Percentiles rank a stretch among this genome's conserved stretches.
These are phyloP conservation scores for Pycnonotus jocosus DNA, from an alignment of 2,113 vertebrate genomes.

Conservation along the genomic window DNA sequence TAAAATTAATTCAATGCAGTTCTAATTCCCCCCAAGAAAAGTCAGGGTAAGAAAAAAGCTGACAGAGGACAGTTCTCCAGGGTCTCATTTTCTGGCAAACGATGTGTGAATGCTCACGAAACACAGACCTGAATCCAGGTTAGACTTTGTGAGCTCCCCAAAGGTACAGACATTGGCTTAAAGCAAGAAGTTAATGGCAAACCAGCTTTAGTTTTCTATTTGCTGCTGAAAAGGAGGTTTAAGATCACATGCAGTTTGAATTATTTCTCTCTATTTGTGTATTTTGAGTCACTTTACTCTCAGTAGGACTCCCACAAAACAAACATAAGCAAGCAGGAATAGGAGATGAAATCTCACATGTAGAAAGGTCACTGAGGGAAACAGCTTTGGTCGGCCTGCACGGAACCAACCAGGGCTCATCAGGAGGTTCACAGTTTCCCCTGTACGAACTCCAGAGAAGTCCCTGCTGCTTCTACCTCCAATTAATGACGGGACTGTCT, in stretches of 20 bases:
- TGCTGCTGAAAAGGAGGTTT: not conserved
- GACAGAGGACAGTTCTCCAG: not conserved
- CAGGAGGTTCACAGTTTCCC: not conserved
- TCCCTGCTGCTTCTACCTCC: not conserved
- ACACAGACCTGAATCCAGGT: not conserved
- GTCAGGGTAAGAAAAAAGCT: not conserved
- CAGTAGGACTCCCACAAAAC: not conserved
- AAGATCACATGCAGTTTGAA: not conserved
- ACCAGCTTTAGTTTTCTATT: not conserved
- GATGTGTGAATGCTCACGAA: rapidly evolving
- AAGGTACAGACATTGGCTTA: not conserved
- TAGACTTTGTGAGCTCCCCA: not conserved
- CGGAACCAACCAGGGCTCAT: not conserved
- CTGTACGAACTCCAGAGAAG: not conserved
- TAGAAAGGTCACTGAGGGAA: not conserved
- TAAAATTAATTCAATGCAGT: not conserved
- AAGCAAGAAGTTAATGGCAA: not conserved
- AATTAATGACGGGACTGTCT: too few relatives aligned
- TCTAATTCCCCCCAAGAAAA: not conserved
- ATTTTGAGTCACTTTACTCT: not conserved
- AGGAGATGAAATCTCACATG: not conserved
- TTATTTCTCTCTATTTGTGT: not conserved
- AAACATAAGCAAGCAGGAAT: not conserved
- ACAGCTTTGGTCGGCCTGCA: not conserved
- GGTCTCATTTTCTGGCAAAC: not conserved